phyloP scores from a whole-genome alignment of 2,797 vertebrate species.

The Loriculus beryllinus region DNA sequence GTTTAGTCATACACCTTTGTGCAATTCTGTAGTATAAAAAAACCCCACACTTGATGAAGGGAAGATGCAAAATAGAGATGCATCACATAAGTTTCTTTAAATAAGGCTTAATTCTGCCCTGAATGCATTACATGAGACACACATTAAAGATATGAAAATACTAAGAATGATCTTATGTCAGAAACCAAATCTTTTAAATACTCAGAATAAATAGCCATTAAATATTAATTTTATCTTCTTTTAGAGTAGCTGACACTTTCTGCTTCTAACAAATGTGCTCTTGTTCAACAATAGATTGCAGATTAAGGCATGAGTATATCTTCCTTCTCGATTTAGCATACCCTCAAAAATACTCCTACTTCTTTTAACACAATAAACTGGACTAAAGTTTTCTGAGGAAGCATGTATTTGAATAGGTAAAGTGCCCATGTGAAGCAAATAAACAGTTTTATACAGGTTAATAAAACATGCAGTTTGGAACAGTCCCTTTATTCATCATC shows the following conservation, averaged over 20 bases:
- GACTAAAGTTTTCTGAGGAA: background rate
- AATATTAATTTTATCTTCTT: background rate
- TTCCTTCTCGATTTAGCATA: background rate
- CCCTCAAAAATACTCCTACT: background rate
- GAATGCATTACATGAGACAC: background rate
- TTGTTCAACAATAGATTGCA: background rate
- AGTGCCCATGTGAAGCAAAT: background rate
- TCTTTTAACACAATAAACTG: background rate
- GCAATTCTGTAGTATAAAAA: background rate
- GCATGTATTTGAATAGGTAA: background rate
- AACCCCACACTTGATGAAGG: background rate
- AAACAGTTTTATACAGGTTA: background rate
- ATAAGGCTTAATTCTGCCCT: background rate
- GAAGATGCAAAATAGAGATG: background rate
- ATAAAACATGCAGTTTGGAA: background rate
- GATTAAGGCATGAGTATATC: background rate
- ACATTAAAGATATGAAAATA: background rate
- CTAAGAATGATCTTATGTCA: background rate
- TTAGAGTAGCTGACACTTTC: background rate
- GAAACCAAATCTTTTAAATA: background rate
- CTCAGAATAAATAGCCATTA: constrained; percentile 3
- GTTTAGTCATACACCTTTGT: background rate
- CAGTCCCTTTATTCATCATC: background rate
- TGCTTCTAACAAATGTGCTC: background rate
- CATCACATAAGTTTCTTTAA: background rate